Conservation (phyloP, 2,888 invertebrate species). For the Itoplectis maculator region DNA sequence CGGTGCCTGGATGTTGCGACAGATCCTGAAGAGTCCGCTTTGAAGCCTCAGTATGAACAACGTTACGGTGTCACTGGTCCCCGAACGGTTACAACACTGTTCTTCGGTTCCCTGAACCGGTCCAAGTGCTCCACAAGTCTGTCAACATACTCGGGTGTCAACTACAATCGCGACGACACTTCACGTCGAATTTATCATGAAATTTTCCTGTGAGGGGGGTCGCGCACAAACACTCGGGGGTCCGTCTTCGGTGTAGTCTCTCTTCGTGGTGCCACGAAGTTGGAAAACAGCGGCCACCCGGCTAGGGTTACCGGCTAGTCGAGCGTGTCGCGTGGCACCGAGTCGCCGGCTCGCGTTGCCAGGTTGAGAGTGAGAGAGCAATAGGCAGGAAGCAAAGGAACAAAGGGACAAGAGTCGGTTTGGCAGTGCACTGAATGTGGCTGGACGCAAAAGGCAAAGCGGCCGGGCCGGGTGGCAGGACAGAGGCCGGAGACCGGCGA, state of each 20-base stretch:
- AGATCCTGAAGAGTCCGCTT: background rate
- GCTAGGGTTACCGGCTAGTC: background rate
- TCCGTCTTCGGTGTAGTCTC: background rate
- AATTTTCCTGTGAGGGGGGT: no score
- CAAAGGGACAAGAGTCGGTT: background rate
- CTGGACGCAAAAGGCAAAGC: no score
- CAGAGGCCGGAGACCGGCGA: constrained; percentile 14
- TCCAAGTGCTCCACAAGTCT: no score
- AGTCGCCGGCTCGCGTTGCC: background rate
- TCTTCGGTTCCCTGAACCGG: no score
- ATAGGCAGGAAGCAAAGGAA: background rate
- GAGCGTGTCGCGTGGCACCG: constrained; percentile 10
- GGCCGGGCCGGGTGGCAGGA: background rate
- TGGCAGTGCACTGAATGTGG: no score
- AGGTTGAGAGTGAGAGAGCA: background rate
- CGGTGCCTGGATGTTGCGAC: background rate
- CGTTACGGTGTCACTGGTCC: background rate
- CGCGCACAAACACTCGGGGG: background rate
- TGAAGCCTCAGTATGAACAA: background rate
- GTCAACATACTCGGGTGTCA: no score
- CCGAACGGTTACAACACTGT: no score
- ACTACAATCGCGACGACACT: background rate
- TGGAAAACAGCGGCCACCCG: no score
- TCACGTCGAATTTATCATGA: background rate
- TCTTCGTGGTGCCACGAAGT: background rate